Evolutionary conservation across 2,888 invertebrate species (phyloP).

Genomic region (Slavum lentiscoides): DNA sequence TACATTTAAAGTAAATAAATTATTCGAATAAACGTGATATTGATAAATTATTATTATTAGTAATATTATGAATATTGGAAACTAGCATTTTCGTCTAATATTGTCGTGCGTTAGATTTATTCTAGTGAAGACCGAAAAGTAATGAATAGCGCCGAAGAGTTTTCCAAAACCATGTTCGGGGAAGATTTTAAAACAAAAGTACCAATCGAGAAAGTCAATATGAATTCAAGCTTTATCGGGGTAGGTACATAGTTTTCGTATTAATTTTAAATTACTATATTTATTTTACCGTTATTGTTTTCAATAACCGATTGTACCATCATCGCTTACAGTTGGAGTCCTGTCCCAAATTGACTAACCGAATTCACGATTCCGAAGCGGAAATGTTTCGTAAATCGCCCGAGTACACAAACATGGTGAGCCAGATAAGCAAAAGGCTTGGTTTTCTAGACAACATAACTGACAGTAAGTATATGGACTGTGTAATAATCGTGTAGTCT

Average conservation of each 20-base stretch:
- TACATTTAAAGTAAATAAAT: constrained; percentile 30
- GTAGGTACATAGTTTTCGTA: not conserved
- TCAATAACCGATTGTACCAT: not conserved
- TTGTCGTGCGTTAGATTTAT: constrained; percentile 5
- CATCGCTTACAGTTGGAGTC: constrained; percentile 13
- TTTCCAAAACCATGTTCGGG: constrained; percentile 36
- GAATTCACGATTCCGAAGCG: not conserved
- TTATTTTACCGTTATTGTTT: not conserved
- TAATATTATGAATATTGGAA: too few relatives aligned
- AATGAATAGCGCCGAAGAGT: constrained; percentile 48
- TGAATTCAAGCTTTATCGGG: constrained; percentile 39
- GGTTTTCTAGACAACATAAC: constrained; percentile 45
- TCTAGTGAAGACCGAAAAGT: constrained; percentile 40
- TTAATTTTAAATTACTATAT: not conserved
- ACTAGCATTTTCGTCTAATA: not conserved
- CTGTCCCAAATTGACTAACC: constrained; percentile 26
- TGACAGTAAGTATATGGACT: constrained; percentile 20
- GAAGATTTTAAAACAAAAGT: constrained; percentile 17
- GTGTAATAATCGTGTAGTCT: too few relatives aligned
- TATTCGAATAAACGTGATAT: not conserved
- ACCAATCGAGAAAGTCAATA: constrained; percentile 18
- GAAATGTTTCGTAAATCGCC: constrained; percentile 18
- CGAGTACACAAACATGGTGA: constrained; percentile 31
- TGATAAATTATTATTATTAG: too few relatives aligned
- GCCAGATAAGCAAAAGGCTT: constrained; percentile 36